A percentile compares a stretch with the other conserved stretches of the same genome.
phyloP scores from a whole-genome alignment of 1,140 invertebrate species.

The Cepaea nemoralis region DNA sequence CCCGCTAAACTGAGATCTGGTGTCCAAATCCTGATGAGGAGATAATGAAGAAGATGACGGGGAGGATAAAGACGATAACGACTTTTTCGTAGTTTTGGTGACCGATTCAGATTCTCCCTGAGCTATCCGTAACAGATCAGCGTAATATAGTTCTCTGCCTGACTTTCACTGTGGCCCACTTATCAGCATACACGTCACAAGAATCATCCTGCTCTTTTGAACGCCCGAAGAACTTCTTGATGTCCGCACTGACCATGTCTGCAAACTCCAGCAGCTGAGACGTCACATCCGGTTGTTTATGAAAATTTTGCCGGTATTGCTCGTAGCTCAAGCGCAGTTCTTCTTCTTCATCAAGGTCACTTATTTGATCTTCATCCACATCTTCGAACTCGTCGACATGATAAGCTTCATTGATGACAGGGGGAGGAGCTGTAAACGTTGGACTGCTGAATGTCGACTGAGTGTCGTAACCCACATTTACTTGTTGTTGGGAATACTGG shows the following conservation, averaged over 20 bases:
- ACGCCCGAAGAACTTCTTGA: slow-evolving; percentile 67
- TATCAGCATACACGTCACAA: slow-evolving; percentile 68
- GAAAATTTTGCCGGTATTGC: slow-evolving; percentile 35
- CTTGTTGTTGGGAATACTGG: background rate
- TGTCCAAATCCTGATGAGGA: slow-evolving; percentile 19
- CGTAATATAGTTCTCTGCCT: slow-evolving; percentile 66
- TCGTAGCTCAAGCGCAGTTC: slow-evolving; percentile 14
- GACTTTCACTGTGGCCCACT: slow-evolving; percentile 64
- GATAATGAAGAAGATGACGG: slow-evolving; percentile 42
- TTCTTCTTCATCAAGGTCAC: slow-evolving; percentile 14
- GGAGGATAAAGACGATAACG: slow-evolving; percentile 22
- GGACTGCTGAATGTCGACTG: background rate
- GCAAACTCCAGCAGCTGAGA: slow-evolving; percentile 64
- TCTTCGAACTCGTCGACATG: slow-evolving; percentile 10
- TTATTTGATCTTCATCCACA: slow-evolving; percentile 5
- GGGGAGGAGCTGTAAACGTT: background rate
- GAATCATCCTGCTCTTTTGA: slow-evolving; percentile 65
- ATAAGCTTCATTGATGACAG: background rate
- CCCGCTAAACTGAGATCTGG: slow-evolving; percentile 36
- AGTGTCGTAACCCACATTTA: background rate
- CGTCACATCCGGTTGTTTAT: slow-evolving; percentile 55
- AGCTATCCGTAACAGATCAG: slow-evolving; percentile 64
- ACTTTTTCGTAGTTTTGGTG: slow-evolving; percentile 34
- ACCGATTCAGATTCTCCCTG: slow-evolving; percentile 55
- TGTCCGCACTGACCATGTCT: slow-evolving; percentile 65